These are phyloP conservation scores for Microcebus tavaratra DNA, from an alignment of 2,113 vertebrate species.

Conservation along the genomic window DNA sequence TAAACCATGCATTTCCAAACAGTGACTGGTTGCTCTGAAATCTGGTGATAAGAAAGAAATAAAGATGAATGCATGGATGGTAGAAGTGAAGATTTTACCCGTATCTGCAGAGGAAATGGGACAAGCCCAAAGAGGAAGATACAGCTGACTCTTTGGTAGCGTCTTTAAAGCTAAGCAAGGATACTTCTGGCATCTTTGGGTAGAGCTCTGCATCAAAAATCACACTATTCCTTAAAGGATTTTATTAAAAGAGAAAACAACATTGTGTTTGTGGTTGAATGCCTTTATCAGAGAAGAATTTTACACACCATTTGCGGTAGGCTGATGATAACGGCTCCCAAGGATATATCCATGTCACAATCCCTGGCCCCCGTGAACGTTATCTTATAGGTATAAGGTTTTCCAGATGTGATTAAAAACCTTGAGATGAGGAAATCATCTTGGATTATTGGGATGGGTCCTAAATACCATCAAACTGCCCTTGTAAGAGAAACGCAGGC, in stretches of 20 bases:
- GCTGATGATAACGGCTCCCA: not conserved
- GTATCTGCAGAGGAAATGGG: not conserved
- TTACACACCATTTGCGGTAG: not conserved
- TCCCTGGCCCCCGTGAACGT: not conserved
- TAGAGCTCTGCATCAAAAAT: not conserved
- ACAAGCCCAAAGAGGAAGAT: not conserved
- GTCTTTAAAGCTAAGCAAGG: not conserved
- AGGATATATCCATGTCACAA: not conserved
- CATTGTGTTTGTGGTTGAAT: not conserved
- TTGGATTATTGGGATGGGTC: not conserved
- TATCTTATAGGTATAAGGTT: not conserved
- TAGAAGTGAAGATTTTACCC: not conserved
- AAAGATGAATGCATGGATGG: not conserved
- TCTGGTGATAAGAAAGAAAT: not conserved
- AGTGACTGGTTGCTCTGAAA: not conserved
- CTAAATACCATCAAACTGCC: not conserved
- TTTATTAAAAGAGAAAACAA: not conserved
- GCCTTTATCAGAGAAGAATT: not conserved
- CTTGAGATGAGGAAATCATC: not conserved
- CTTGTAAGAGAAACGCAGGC: not conserved
- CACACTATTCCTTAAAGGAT: not conserved
- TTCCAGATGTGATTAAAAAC: not conserved
- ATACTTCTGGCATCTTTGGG: not conserved
- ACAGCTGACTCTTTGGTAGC: not conserved
- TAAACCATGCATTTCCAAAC: not conserved